Conservation (phyloP, 2,797 vertebrate species). For the Sebastes itinus region DNA sequence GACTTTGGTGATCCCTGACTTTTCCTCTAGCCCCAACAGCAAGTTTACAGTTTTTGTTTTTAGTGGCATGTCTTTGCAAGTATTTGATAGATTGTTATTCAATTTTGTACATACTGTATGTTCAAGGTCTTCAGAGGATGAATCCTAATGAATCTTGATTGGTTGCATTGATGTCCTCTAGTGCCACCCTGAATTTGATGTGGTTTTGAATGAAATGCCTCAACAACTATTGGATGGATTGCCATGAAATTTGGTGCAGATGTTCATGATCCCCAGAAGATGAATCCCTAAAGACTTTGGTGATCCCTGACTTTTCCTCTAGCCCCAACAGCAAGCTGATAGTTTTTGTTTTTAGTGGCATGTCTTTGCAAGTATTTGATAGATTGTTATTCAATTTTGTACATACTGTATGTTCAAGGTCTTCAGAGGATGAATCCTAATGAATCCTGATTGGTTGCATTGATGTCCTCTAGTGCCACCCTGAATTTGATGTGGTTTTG, state of each 20-base stretch:
- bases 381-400: neutral
- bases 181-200: neutral
- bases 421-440: neutral
- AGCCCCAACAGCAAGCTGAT: neutral
- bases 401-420: neutral
- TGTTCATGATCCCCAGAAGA: neutral
- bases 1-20: neutral
- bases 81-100: neutral
- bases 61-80: neutral
- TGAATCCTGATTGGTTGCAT: neutral
- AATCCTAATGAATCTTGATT: neutral
- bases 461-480: neutral
- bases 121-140: neutral
- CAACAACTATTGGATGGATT: neutral
- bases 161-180: neutral
- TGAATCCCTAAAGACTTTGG: neutral
- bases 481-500: neutral
- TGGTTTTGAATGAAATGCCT: neutral
- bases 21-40: neutral
- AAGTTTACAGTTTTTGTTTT: neutral
- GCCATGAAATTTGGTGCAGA: too few relatives aligned
- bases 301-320: neutral
- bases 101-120: neutral
- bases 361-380: neutral
- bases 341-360: neutral